Evolutionary conservation across 2,797 vertebrate genomes (phyloP).

Genomic region (Sebastes minor): DNA sequence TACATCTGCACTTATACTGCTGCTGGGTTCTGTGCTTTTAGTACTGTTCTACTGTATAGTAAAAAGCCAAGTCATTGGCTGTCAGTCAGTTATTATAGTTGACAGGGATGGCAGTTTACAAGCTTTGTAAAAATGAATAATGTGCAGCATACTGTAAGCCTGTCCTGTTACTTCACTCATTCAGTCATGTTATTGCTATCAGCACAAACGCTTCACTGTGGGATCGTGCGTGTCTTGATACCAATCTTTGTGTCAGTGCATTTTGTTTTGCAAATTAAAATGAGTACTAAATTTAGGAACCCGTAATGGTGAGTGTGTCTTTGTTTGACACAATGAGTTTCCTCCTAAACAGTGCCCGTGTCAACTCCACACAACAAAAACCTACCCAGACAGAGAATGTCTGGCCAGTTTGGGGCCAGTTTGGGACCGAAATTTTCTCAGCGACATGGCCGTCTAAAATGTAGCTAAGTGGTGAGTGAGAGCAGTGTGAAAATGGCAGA

Average conservation of each 20-base stretch:
- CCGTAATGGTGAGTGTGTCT: not conserved
- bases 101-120: not conserved
- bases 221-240: not conserved
- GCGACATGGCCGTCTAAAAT: too few species aligned
- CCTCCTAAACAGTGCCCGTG: not conserved
- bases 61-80: not conserved
- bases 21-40: not conserved
- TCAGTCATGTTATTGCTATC: not conserved
- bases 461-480: too few species aligned
- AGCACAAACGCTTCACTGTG: conserved; percentile 3
- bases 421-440: too few species aligned
- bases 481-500: too few species aligned
- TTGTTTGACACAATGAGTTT: not conserved
- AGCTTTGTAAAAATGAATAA: not conserved
- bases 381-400: too few species aligned
- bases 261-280: conserved; percentile 30
- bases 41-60: not conserved
- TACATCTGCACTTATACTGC: not conserved
- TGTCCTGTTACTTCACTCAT: not conserved
- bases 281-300: not conserved
- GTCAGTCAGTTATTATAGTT: not conserved
- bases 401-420: too few species aligned
- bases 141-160: not conserved
- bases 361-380: too few species aligned
- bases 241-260: not conserved